Conservation (phyloP, 1,140 invertebrate genomes). For the Rhyzopertha dominica region DNA sequence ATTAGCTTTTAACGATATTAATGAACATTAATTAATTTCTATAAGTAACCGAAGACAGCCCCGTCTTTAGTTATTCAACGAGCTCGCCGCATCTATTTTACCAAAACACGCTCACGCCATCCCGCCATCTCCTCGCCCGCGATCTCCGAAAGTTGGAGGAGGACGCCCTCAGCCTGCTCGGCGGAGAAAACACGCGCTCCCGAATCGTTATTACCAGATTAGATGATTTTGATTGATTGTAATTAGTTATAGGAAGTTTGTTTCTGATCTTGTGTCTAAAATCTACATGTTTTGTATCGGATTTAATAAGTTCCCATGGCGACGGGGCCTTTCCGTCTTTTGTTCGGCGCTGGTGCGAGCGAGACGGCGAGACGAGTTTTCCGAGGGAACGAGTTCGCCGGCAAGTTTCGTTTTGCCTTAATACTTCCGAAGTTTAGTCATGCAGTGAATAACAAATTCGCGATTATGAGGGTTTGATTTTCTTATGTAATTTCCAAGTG, state of each 20-base stretch:
- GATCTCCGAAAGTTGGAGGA: too few species aligned
- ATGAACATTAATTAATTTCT: too few species aligned
- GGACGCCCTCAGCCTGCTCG: too few species aligned
- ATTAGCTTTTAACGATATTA: too few species aligned
- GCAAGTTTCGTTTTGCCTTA: conserved; percentile 22
- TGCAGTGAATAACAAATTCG: conserved; percentile 25
- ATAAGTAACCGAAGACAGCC: too few species aligned
- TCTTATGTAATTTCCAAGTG: conserved; percentile 20
- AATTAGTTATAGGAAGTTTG: conserved; percentile 24
- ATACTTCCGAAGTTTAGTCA: conserved; percentile 25
- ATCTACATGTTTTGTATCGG: conserved; percentile 14
- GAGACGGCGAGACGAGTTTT: not conserved
- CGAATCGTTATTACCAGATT: conserved; percentile 15
- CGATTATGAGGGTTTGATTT: conserved; percentile 25
- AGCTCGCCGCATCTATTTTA: too few species aligned
- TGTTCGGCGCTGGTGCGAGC: not conserved
- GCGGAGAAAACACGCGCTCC: not conserved
- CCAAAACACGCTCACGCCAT: too few species aligned
- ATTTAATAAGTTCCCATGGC: not conserved
- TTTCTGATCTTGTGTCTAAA: conserved; percentile 19
- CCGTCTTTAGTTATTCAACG: too few species aligned
- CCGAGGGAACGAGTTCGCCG: conserved; percentile 3
- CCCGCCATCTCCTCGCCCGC: too few species aligned
- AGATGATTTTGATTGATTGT: conserved; percentile 24
- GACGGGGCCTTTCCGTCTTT: not conserved